These are phyloP conservation scores for Apodemia zela DNA, from an alignment of 2,888 invertebrate genomes.

Conservation along the genomic window DNA sequence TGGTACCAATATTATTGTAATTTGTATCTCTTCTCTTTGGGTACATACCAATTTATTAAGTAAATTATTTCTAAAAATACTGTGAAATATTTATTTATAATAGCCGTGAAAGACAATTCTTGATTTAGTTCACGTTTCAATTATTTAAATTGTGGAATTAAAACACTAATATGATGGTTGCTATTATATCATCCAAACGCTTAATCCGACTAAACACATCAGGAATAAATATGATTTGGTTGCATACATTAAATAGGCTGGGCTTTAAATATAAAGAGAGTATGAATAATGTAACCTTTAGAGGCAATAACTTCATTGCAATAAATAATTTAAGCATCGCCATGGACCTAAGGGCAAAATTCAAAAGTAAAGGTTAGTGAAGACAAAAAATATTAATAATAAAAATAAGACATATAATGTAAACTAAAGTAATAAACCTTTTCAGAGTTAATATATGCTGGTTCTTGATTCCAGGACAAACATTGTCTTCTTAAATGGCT, in stretches of 20 bases:
- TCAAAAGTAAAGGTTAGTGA: constrained; percentile 9
- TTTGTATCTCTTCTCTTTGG: no score
- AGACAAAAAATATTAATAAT: no score
- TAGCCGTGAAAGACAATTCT: no score
- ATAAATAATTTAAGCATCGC: background rate
- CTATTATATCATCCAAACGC: background rate
- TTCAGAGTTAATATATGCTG: background rate
- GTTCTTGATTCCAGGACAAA: no score
- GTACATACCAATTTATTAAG: no score
- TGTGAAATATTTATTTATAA: no score
- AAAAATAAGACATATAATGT: no score
- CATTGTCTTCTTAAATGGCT: background rate
- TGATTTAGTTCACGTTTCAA: no score
- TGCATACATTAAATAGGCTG: background rate
- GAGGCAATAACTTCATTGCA: background rate
- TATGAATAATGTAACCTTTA: background rate
- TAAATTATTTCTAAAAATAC: no score
- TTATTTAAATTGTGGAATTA: background rate
- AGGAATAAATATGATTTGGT: background rate
- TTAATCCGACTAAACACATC: background rate
- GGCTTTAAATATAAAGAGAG: background rate
- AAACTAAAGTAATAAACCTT: background rate
- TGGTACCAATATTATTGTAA: no score
- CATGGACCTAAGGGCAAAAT: background rate
- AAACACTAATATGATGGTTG: background rate